A percentile compares a stretch with the other conserved stretches of the same genome.
These are phyloP conservation scores for Quiscalus mexicanus DNA, from an alignment of 2,113 vertebrate species.

Conservation along the genomic window DNA sequence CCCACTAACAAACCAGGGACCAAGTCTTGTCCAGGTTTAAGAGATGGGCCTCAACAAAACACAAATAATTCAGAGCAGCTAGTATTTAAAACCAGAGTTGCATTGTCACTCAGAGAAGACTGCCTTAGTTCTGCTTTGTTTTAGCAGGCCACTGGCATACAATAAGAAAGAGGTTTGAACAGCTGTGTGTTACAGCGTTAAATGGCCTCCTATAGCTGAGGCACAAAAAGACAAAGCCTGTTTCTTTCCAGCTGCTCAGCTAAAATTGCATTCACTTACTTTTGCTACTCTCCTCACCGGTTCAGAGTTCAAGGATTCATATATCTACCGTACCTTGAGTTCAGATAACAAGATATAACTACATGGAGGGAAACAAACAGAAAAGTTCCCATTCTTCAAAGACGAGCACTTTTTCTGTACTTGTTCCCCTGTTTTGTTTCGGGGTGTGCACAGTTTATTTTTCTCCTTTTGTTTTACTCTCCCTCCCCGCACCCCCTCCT, in stretches of 20 bases:
- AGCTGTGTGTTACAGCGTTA: neutral
- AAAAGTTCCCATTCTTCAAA: conserved; percentile 13
- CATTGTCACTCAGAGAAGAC: neutral
- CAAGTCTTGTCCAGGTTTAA: neutral
- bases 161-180: neutral
- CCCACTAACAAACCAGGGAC: neutral
- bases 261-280: conserved; percentile 34
- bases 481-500: neutral
- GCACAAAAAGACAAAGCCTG: conserved; percentile 34
- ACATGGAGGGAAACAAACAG: neutral
- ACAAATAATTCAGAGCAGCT: neutral
- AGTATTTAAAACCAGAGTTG: neutral
- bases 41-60: neutral
- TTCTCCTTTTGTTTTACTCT: conserved; percentile 41
- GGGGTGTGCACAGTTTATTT: conserved; percentile 42
- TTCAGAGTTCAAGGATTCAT: conserved; percentile 32
- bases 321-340: conserved; percentile 4
- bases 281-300: neutral
- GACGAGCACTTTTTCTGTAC: neutral
- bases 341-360: conserved; percentile 30
- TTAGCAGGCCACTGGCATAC: neutral
- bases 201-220: conserved; percentile 14
- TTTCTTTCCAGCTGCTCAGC: neutral
- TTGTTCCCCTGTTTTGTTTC: conserved; percentile 42
- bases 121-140: conserved; percentile 20